A percentile compares a stretch with the other conserved stretches of the same genome.
Conservation (phyloP, 2,888 invertebrate genomes). For the Idaea biselata region DNA sequence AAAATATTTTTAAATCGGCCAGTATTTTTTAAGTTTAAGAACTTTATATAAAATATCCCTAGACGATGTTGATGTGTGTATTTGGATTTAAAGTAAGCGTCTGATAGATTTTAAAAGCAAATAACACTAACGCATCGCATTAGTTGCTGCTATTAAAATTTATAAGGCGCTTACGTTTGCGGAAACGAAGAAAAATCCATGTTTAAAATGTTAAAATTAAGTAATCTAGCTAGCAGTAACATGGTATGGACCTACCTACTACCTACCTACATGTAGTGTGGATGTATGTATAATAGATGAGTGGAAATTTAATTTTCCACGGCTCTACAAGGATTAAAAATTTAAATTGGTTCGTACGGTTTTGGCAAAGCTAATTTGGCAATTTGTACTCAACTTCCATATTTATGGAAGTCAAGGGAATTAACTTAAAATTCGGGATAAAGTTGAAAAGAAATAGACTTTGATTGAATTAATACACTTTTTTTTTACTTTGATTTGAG, state of each 20-base stretch:
- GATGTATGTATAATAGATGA: background rate
- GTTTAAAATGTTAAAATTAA: no score
- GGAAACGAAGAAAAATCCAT: no score
- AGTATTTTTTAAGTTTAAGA: no score
- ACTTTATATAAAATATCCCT: no score
- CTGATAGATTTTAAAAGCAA: no score
- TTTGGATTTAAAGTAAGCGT: no score
- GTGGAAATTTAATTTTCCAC: background rate
- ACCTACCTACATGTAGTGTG: background rate
- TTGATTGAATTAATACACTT: background rate
- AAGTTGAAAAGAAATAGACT: conserved; percentile 3
- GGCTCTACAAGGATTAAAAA: background rate
- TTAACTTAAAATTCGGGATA: conserved; percentile 1
- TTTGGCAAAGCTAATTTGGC: conserved; percentile 6
- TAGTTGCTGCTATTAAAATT: no score
- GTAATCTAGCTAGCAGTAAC: no score
- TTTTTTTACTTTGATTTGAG: background rate
- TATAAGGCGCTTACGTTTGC: no score
- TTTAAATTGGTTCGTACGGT: conserved; percentile 4
- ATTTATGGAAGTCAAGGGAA: conserved; percentile 1
- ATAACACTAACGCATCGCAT: no score
- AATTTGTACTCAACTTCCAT: conserved; percentile 2
- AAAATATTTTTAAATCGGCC: no score
- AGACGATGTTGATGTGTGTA: no score
- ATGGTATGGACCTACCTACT: background rate